Evolutionary conservation across 2,113 vertebrate genomes (phyloP).

Genomic region (Ciconia boyciana): DNA sequence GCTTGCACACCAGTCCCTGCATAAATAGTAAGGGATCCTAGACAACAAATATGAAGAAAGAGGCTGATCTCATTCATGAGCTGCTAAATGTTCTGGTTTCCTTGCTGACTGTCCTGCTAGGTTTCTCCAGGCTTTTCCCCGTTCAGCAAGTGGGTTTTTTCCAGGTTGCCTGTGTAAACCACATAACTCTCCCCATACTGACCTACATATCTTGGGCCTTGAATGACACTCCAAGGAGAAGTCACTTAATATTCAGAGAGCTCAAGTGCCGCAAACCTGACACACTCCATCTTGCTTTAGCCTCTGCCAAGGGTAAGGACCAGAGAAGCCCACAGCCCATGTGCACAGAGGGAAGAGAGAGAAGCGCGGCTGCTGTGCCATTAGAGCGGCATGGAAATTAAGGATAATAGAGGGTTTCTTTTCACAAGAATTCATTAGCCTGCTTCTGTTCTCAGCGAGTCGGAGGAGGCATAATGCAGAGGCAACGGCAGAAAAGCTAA

Average conservation of each 20-base stretch:
- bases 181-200: neutral
- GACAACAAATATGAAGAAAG: neutral
- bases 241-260: neutral
- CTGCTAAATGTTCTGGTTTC: neutral
- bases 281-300: neutral
- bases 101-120: neutral
- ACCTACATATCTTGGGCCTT: neutral
- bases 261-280: neutral
- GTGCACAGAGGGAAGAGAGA: too few species aligned
- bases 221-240: neutral
- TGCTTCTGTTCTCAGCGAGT: neutral
- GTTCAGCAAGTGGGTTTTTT: neutral
- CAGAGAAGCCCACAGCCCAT: rapidly evolving
- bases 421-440: neutral
- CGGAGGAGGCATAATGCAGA: neutral
- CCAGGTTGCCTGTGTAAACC: neutral
- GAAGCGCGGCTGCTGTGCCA: neutral
- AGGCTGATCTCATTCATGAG: neutral
- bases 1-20: neutral
- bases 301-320: neutral
- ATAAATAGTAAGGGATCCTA: neutral
- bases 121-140: neutral
- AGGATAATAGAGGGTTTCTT: neutral
- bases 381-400: neutral
- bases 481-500: neutral